Percentiles rank a stretch among this genome's conserved stretches.
Conservation (phyloP, 2,113 vertebrate species). For the Panurus biarmicus region DNA sequence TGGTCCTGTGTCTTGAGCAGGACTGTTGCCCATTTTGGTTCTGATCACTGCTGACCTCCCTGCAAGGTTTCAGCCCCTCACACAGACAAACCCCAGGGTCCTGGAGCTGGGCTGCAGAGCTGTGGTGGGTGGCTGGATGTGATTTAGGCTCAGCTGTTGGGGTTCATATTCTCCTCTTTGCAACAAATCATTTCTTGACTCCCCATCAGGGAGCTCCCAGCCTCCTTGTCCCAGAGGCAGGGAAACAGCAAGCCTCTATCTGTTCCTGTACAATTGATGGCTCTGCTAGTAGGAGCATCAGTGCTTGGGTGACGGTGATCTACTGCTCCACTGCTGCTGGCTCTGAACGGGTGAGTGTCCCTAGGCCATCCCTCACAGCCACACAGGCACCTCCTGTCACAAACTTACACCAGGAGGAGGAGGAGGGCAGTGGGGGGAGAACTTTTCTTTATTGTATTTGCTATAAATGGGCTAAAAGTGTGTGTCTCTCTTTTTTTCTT, state of each 20-base stretch:
- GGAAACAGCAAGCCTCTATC: conserved; percentile 28
- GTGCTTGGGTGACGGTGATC: not conserved
- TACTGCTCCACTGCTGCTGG: not conserved
- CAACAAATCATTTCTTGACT: conserved; percentile 23
- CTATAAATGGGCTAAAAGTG: conserved; percentile 51
- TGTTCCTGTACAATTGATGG: not conserved
- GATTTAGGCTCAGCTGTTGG: conserved; percentile 35
- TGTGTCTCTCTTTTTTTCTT: not conserved
- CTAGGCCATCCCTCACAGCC: conserved; percentile 6
- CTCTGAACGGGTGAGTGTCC: not conserved
- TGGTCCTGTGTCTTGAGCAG: not conserved
- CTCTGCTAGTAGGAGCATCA: not conserved
- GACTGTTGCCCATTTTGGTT: not conserved
- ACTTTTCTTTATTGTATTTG: conserved; percentile 34
- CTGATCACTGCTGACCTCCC: not conserved
- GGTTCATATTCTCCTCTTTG: conserved; percentile 4
- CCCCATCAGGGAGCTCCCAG: not conserved
- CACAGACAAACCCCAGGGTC: not conserved
- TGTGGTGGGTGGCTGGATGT: conserved; percentile 5
- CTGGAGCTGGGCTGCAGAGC: not conserved
- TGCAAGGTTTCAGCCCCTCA: not conserved
- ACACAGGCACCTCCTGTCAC: not conserved
- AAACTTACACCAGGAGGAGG: not conserved
- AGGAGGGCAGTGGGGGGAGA: not conserved
- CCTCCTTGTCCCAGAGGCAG: conserved; percentile 22